phyloP scores from a whole-genome alignment of 2,888 invertebrate genomes.

The Trichacis sp. region DNA sequence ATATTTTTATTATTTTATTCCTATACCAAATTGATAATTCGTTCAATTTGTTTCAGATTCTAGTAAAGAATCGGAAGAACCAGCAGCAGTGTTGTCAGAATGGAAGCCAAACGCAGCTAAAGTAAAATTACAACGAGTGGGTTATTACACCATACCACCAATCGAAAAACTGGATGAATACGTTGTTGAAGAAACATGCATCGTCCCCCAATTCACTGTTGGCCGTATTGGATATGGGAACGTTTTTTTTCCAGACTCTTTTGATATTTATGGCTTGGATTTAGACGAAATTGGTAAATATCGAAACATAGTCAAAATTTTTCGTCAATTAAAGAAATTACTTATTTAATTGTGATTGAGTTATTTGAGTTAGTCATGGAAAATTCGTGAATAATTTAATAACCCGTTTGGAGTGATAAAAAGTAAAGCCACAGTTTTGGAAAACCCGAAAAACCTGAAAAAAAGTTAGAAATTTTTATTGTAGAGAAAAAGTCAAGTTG shows the following conservation, averaged over 20 bases:
- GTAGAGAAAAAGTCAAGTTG: no score
- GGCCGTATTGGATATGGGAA: conserved; percentile 93
- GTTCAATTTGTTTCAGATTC: conserved; percentile 44
- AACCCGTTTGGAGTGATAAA: no score
- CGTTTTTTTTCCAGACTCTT: conserved; percentile 85
- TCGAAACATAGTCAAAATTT: no score
- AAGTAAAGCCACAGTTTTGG: no score
- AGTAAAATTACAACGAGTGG: conserved; percentile 80
- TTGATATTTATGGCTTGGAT: conserved; percentile 85
- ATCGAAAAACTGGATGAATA: conserved; percentile 83
- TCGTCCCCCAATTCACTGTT: conserved; percentile 88
- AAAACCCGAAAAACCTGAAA: no score
- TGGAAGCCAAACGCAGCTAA: conserved; percentile 78
- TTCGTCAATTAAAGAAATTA: no score
- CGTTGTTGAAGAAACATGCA: conserved; percentile 80
- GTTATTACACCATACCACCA: conserved; percentile 92
- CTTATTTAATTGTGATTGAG: no score
- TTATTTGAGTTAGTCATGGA: no score
- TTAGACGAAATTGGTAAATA: conserved; percentile 82
- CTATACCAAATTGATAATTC: no score
- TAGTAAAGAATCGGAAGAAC: conserved; percentile 51
- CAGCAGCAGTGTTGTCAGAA: conserved; percentile 47
- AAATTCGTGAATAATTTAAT: no score
- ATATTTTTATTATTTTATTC: no score
- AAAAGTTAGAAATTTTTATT: no score